These are phyloP conservation scores for Pandemis cinnamomeana DNA, from an alignment of 2,888 invertebrate species.

Conservation along the genomic window DNA sequence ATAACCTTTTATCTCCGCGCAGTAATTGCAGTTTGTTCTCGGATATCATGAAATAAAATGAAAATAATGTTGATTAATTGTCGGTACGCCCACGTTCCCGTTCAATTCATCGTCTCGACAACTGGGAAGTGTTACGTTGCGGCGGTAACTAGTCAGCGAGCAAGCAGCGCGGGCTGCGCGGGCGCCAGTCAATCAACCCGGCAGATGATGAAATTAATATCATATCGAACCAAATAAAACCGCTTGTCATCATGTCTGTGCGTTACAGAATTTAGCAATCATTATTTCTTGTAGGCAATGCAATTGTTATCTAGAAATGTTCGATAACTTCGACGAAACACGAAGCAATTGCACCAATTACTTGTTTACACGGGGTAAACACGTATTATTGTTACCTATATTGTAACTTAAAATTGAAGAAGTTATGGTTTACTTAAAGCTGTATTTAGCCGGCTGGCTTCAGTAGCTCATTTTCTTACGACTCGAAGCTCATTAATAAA, in stretches of 20 bases:
- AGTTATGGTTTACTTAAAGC: conserved; percentile 1
- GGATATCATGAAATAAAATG: conserved; percentile 49
- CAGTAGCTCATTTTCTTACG: conserved; percentile 63
- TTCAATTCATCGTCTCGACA: conserved; percentile 57
- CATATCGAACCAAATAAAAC: conserved; percentile 50
- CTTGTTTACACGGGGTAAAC: background rate
- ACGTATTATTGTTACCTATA: background rate
- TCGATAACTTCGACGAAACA: conserved; percentile 11
- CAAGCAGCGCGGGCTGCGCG: conserved; percentile 43
- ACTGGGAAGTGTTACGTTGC: conserved; percentile 48
- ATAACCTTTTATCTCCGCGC: conserved; percentile 63
- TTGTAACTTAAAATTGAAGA: background rate
- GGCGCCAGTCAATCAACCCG: conserved; percentile 55
- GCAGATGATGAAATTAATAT: conserved; percentile 62
- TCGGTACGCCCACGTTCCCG: conserved; percentile 55
- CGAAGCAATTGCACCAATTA: conserved; percentile 8
- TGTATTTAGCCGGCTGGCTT: conserved; percentile 42
- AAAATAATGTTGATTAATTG: conserved; percentile 60
- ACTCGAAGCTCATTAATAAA: conserved; percentile 64
- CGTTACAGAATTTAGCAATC: conserved; percentile 53
- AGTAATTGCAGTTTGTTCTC: conserved; percentile 63
- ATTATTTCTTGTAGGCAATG: conserved; percentile 55
- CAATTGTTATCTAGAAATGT: conserved; percentile 12
- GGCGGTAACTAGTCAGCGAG: conserved; percentile 46
- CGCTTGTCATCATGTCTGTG: conserved; percentile 56